Conservation (phyloP, 2,113 vertebrate species). For the Micronycteris hirsuta region DNA sequence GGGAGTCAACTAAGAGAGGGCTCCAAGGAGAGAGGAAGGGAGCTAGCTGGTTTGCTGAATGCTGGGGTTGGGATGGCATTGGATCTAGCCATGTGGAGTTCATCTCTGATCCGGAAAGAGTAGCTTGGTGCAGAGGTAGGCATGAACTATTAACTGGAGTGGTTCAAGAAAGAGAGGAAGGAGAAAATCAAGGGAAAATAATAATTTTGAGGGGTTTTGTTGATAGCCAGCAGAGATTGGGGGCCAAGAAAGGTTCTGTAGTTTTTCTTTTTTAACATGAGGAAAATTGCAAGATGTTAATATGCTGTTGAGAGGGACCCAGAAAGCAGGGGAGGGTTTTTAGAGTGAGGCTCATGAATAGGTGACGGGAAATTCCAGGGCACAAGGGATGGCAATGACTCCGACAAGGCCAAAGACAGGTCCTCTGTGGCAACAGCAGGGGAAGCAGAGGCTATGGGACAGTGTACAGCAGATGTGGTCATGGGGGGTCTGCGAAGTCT, state of each 20-base stretch:
- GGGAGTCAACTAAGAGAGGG: neutral
- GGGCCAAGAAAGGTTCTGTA: neutral
- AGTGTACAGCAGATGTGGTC: neutral
- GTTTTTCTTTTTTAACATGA: neutral
- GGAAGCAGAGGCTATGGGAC: neutral
- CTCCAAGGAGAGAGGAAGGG: neutral
- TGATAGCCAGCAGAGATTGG: neutral
- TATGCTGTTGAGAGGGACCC: neutral
- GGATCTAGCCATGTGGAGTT: neutral
- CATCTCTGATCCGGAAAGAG: neutral
- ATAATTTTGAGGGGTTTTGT: neutral
- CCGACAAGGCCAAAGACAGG: neutral
- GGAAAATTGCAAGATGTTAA: neutral
- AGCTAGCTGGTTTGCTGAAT: too few species aligned
- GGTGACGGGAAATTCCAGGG: too few species aligned
- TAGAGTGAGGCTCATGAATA: neutral
- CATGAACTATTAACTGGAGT: neutral
- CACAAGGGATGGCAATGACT: neutral
- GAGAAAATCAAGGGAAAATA: neutral
- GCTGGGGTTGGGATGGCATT: fast-evolving
- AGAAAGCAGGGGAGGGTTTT: neutral
- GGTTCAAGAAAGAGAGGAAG: neutral
- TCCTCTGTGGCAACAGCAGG: neutral
- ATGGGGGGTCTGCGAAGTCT: neutral
- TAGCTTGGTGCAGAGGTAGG: neutral